These are phyloP conservation scores for Vidua macroura DNA, from an alignment of 2,113 vertebrate species.

Conservation along the genomic window DNA sequence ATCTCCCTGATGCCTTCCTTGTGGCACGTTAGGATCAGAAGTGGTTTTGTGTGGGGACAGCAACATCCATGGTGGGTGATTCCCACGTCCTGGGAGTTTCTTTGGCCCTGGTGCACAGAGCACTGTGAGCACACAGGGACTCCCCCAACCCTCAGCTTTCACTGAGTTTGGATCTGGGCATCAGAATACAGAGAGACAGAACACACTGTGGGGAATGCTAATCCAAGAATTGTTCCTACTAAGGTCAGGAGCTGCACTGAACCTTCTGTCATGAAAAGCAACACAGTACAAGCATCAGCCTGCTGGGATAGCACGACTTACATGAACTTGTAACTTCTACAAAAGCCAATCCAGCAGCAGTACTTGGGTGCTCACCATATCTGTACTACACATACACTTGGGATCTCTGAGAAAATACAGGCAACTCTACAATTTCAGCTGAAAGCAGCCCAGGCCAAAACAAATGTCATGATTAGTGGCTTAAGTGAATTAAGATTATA, in stretches of 20 bases:
- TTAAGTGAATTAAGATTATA: conserved; percentile 20
- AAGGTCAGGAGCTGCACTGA: neutral
- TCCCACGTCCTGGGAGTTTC: neutral
- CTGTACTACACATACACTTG: neutral
- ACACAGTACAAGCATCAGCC: neutral
- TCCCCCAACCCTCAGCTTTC: neutral
- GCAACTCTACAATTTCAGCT: neutral
- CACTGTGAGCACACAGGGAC: neutral
- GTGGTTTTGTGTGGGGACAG: neutral
- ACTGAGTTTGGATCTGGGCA: accelerated
- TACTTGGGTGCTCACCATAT: neutral
- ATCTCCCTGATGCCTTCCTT: neutral
- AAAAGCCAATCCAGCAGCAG: neutral
- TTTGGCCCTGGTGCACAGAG: neutral
- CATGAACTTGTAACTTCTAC: neutral
- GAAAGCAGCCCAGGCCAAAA: neutral
- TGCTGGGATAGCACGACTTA: neutral
- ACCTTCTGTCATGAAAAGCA: neutral
- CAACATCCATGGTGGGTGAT: neutral
- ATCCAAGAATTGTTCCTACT: neutral
- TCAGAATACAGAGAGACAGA: neutral
- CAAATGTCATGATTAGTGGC: neutral
- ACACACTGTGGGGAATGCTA: neutral
- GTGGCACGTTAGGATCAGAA: neutral
- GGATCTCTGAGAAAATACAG: neutral